Percentiles rank a stretch among this genome's conserved stretches.
These are phyloP conservation scores for Papilio dardanus DNA, from an alignment of 1,140 invertebrate species.

Conservation along the genomic window DNA sequence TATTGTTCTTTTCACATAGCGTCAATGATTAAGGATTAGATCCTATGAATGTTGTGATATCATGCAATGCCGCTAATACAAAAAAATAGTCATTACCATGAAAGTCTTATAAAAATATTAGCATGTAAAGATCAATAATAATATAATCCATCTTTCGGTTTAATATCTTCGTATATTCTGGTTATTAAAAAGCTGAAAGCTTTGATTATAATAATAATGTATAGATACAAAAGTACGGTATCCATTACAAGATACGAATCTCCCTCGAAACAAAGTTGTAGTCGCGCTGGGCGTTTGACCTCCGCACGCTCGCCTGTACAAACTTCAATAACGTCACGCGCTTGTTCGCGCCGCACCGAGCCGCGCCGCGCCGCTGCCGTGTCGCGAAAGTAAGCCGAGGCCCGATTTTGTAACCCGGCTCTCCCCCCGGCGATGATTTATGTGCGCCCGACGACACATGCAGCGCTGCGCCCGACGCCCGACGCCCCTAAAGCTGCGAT, in stretches of 20 bases:
- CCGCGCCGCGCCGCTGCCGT: slow-evolving; percentile 44
- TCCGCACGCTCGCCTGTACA: slow-evolving; percentile 29
- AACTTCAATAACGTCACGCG: slow-evolving; percentile 43
- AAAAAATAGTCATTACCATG: too few relatives aligned
- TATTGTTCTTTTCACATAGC: background rate
- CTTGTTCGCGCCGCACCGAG: slow-evolving; percentile 40
- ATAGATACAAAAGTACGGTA: background rate
- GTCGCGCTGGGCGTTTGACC: slow-evolving; percentile 27
- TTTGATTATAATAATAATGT: background rate
- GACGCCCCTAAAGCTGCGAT: slow-evolving; percentile 66
- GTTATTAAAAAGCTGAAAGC: background rate
- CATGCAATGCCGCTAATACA: too few relatives aligned
- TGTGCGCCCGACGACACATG: slow-evolving; percentile 72
- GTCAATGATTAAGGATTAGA: too few relatives aligned
- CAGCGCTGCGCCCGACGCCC: slow-evolving; percentile 70
- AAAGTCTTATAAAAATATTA: too few relatives aligned
- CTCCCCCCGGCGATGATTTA: slow-evolving; percentile 69
- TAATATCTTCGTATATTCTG: background rate
- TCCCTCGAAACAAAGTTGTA: slow-evolving; percentile 14
- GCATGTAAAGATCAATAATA: background rate
- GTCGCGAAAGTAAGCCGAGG: slow-evolving; percentile 67
- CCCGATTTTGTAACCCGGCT: slow-evolving; percentile 58
- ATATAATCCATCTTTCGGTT: background rate
- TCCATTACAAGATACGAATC: slow-evolving; percentile 19
- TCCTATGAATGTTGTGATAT: background rate